Percentiles rank a stretch among this genome's conserved stretches.
Conservation (phyloP, 1,140 invertebrate species). For the Dendroctonus ponderosae region DNA sequence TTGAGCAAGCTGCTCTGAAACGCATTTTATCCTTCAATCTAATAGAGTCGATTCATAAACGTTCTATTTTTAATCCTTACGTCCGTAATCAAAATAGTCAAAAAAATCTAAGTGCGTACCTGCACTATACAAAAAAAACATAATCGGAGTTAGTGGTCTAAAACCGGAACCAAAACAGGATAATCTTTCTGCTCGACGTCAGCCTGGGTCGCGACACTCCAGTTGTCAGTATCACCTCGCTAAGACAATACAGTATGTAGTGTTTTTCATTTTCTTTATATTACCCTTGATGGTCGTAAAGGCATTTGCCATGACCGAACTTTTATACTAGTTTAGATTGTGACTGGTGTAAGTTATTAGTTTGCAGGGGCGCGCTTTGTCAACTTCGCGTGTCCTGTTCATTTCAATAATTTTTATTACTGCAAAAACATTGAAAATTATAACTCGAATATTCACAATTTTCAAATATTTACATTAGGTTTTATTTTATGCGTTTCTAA, state of each 20-base stretch:
- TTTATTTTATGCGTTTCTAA: too few relatives aligned
- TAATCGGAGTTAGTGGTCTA: not conserved
- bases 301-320: conserved; percentile 79
- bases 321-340: conserved; percentile 54
- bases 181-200: conserved; percentile 5
- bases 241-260: conserved; percentile 51
- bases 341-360: conserved; percentile 42
- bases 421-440: too few relatives aligned
- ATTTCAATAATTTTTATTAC: too few relatives aligned
- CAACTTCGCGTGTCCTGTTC: too few relatives aligned
- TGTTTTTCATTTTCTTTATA: conserved; percentile 87
- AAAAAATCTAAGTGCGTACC: not conserved
- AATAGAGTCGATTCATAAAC: too few relatives aligned
- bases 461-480: too few relatives aligned
- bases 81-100: too few relatives aligned
- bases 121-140: not conserved
- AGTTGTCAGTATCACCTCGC: conserved; percentile 49
- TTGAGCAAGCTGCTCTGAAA: too few relatives aligned
- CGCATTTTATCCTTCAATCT: too few relatives aligned
- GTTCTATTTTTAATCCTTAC: too few relatives aligned
- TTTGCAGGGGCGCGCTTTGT: conserved; percentile 11
- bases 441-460: too few relatives aligned
- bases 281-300: conserved; percentile 78
- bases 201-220: conserved; percentile 7
- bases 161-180: conserved; percentile 9